Percentiles rank a stretch among this genome's conserved stretches.
Conservation (phyloP, 2,113 vertebrate species). For the Chionomys nivalis region DNA sequence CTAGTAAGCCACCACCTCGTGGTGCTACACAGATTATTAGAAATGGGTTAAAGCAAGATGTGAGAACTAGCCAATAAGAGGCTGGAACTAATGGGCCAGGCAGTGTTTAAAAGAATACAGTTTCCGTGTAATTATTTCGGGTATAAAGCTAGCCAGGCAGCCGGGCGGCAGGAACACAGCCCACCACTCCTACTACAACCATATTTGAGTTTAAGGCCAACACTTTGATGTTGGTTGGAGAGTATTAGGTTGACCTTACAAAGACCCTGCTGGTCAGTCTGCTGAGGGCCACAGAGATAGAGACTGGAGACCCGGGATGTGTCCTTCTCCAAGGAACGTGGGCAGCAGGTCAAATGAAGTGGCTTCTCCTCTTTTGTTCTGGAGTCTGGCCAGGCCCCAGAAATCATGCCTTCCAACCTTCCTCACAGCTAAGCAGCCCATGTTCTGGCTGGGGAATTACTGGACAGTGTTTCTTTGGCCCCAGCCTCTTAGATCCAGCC, state of each 20-base stretch:
- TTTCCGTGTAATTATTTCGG: no score
- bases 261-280: neutral
- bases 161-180: no score
- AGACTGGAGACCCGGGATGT: neutral
- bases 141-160: no score
- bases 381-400: neutral
- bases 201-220: neutral
- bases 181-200: no score
- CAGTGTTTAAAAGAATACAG: no score
- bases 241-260: neutral
- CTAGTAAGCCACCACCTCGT: no score
- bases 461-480: neutral
- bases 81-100: no score
- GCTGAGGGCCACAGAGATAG: neutral
- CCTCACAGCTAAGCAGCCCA: rapidly evolving
- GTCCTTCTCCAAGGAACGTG: neutral
- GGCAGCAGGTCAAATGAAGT: neutral
- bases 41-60: no score
- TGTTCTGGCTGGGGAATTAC: rapidly evolving
- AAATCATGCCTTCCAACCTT: neutral
- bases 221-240: neutral
- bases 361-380: neutral
- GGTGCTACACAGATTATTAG: no score
- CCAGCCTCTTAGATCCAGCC: neutral
- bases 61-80: no score